These are phyloP conservation scores for Oscheius sp. DNA, from an alignment of 2,888 invertebrate species.

Conservation along the genomic window DNA sequence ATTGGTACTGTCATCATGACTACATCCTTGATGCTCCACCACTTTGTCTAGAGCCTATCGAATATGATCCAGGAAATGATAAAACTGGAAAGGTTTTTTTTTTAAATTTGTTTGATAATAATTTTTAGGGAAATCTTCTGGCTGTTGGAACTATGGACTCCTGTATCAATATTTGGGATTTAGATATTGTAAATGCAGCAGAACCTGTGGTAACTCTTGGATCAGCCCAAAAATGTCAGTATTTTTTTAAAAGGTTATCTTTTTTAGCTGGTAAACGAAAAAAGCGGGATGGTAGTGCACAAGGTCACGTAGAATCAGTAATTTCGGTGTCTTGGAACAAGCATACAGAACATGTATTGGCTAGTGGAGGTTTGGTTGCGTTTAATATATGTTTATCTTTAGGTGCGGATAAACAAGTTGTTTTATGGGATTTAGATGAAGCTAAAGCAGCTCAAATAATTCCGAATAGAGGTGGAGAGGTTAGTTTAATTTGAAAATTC, in stretches of 20 bases:
- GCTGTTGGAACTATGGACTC: slow-evolving; percentile 93
- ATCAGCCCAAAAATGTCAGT: background rate
- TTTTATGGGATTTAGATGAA: slow-evolving; percentile 90
- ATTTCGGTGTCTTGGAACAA: slow-evolving; percentile 89
- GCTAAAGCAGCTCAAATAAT: slow-evolving; percentile 77
- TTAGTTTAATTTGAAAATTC: no score
- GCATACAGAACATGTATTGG: slow-evolving; percentile 78
- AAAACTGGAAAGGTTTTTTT: slow-evolving; percentile 41
- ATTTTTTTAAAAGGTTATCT: background rate
- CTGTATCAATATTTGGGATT: slow-evolving; percentile 93
- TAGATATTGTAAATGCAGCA: slow-evolving; percentile 89
- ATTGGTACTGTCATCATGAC: slow-evolving; percentile 87
- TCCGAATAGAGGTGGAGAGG: slow-evolving; percentile 41
- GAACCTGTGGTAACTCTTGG: slow-evolving; percentile 84
- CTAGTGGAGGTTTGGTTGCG: slow-evolving; percentile 80
- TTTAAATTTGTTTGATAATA: background rate
- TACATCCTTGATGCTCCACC: slow-evolving; percentile 88
- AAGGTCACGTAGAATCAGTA: slow-evolving; percentile 86
- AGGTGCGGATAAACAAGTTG: slow-evolving; percentile 82
- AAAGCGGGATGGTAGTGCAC: slow-evolving; percentile 60
- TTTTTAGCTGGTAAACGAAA: slow-evolving; percentile 35
- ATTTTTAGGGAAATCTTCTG: slow-evolving; percentile 80
- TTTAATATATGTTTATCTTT: background rate
- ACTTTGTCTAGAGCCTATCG: slow-evolving; percentile 89
- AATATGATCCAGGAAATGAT: slow-evolving; percentile 83